Percentiles rank a stretch among this genome's conserved stretches.
Conservation (phyloP, 2,888 invertebrate species). For the Eristalis intricaria region DNA sequence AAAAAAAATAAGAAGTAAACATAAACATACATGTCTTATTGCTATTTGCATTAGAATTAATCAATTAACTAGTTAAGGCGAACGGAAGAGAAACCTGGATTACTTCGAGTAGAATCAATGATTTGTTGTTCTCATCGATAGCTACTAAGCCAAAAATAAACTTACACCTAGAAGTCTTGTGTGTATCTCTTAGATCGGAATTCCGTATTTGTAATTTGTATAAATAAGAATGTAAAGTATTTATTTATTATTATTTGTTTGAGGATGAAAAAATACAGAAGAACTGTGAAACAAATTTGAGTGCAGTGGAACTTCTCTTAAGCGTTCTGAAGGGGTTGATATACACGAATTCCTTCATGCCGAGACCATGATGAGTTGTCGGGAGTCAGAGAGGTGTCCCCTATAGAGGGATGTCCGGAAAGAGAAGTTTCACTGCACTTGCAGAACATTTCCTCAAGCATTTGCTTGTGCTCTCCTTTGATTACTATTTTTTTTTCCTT, state of each 20-base stretch:
- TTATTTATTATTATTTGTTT: background rate
- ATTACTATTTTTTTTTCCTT: background rate
- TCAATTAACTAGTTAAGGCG: constrained; percentile 9
- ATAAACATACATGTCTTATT: constrained; percentile 47
- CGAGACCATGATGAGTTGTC: too few relatives aligned
- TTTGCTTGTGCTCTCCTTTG: background rate
- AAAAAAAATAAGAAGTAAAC: constrained; percentile 2
- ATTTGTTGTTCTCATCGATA: constrained; percentile 5
- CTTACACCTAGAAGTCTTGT: background rate
- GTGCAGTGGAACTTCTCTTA: too few relatives aligned
- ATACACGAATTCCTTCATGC: too few relatives aligned
- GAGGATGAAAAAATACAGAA: background rate
- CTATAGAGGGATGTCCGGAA: too few relatives aligned
- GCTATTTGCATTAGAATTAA: constrained; percentile 46
- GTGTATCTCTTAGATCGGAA: constrained; percentile 13
- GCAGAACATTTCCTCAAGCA: background rate
- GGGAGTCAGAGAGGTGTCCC: too few relatives aligned
- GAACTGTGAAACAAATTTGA: background rate
- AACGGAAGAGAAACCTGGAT: background rate
- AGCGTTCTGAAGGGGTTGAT: too few relatives aligned
- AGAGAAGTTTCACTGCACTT: too few relatives aligned
- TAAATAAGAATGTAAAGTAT: background rate
- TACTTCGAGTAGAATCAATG: background rate
- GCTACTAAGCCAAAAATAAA: background rate
- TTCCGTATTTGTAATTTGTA: background rate